Evolutionary conservation across 1,140 invertebrate genomes (phyloP).

Genomic region (Thaumatotibia leucotreta): DNA sequence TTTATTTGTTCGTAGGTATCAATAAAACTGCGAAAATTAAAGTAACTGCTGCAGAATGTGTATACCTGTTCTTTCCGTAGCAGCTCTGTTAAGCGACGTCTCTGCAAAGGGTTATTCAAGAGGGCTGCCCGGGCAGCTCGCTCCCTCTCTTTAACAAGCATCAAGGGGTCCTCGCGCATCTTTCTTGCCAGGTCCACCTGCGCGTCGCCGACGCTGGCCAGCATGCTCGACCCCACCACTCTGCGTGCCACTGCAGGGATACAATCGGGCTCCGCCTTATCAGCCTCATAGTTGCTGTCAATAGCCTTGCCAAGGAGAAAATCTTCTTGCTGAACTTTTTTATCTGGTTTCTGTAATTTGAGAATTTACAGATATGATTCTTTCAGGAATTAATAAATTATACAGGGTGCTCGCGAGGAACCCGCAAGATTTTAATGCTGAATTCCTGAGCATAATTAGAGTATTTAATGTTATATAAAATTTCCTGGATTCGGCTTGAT

Average conservation of each 20-base stretch:
- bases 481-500: too few relatives aligned
- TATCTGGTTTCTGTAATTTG: slow-evolving; percentile 79
- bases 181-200: slow-evolving; percentile 90
- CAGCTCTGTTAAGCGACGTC: slow-evolving; percentile 88
- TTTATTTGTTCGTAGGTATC: too few relatives aligned
- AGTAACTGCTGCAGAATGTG: background rate
- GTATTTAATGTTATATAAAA: too few relatives aligned
- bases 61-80: slow-evolving; percentile 79
- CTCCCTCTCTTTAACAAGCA: slow-evolving; percentile 90
- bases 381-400: too few relatives aligned
- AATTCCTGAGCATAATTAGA: too few relatives aligned
- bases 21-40: too few relatives aligned
- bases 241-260: slow-evolving; percentile 85
- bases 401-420: too few relatives aligned
- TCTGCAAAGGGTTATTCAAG: slow-evolving; percentile 92
- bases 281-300: slow-evolving; percentile 88
- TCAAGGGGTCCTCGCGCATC: slow-evolving; percentile 93
- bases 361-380: slow-evolving; percentile 5
- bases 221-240: slow-evolving; percentile 74
- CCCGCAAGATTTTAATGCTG: too few relatives aligned
- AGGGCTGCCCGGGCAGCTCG: slow-evolving; percentile 88
- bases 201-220: slow-evolving; percentile 69
- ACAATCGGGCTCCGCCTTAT: slow-evolving; percentile 82
- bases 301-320: slow-evolving; percentile 93
- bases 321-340: slow-evolving; percentile 88